These are phyloP conservation scores for Ceriagrion tenellum DNA, from an alignment of 2,888 invertebrate genomes.

Conservation along the genomic window DNA sequence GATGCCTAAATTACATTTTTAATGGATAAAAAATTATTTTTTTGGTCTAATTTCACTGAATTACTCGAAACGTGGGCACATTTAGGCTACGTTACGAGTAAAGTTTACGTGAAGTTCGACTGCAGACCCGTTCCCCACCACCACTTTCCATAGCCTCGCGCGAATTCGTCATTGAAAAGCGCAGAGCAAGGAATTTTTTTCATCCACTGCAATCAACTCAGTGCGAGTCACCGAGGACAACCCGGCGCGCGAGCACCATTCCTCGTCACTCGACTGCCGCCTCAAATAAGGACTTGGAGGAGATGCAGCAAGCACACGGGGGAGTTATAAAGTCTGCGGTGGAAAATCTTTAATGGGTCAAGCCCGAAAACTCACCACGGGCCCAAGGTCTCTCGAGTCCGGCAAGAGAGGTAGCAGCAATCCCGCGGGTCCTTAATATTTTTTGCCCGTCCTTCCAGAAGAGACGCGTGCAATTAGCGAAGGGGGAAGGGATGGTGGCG, in stretches of 20 bases:
- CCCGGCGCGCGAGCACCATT: too few relatives aligned
- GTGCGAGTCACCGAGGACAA: neutral
- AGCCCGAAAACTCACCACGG: neutral
- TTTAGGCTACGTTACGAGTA: too few relatives aligned
- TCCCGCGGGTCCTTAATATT: neutral
- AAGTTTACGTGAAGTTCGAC: neutral
- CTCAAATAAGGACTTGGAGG: neutral
- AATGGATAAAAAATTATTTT: too few relatives aligned
- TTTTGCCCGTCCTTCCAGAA: neutral
- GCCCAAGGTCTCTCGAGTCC: neutral
- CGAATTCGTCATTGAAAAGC: neutral
- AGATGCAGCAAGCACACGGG: neutral
- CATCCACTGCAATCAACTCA: neutral
- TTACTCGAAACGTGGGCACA: too few relatives aligned
- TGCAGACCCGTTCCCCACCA: neutral
- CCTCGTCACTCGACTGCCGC: neutral
- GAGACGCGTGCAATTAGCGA: neutral
- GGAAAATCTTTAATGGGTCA: conserved; percentile 2
- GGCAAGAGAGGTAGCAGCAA: neutral
- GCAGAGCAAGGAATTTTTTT: neutral
- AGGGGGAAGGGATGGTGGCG: neutral
- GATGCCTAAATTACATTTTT: too few relatives aligned
- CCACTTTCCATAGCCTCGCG: neutral
- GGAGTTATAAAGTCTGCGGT: neutral
- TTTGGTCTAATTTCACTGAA: too few relatives aligned